A percentile compares a stretch with the other conserved stretches of the same genome.
These are phyloP conservation scores for Folsomia manolachei DNA, from an alignment of 2,888 invertebrate species.

Conservation along the genomic window DNA sequence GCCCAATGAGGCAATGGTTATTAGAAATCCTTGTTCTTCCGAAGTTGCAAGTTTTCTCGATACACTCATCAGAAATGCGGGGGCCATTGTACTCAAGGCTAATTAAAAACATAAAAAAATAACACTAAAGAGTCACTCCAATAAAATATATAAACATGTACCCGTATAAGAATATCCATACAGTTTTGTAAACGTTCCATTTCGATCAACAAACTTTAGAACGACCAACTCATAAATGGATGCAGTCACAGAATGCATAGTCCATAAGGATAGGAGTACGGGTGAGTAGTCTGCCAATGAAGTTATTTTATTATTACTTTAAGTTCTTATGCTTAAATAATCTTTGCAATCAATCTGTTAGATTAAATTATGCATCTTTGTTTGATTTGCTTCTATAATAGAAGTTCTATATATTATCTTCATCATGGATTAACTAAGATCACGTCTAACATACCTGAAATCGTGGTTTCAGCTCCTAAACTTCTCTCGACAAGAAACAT, in stretches of 20 bases:
- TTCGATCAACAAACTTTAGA: neutral
- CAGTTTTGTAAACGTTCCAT: neutral
- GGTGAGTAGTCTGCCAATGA: conserved; percentile 1
- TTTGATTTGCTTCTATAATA: too few relatives aligned
- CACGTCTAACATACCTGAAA: neutral
- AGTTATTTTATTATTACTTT: too few relatives aligned
- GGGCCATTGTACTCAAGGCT: conserved; percentile 4
- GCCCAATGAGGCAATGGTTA: neutral
- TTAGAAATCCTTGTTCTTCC: neutral
- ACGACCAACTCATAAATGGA: conserved; percentile 9
- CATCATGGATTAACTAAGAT: too few relatives aligned
- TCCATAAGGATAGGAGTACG: neutral
- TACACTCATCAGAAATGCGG: neutral
- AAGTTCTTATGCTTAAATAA: too few relatives aligned
- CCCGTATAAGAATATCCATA: conserved; percentile 14
- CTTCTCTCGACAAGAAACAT: conserved; percentile 2
- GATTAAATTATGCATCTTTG: too few relatives aligned
- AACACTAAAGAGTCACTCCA: too few relatives aligned
- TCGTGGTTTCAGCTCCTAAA: neutral
- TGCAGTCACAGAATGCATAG: conserved; percentile 2
- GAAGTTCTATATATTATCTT: neutral
- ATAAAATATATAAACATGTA: too few relatives aligned
- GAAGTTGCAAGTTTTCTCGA: neutral
- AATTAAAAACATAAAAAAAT: neutral
- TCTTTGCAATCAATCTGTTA: too few relatives aligned